Conservation (phyloP, 1,140 invertebrate genomes). For the Leptoteleia sp. region DNA sequence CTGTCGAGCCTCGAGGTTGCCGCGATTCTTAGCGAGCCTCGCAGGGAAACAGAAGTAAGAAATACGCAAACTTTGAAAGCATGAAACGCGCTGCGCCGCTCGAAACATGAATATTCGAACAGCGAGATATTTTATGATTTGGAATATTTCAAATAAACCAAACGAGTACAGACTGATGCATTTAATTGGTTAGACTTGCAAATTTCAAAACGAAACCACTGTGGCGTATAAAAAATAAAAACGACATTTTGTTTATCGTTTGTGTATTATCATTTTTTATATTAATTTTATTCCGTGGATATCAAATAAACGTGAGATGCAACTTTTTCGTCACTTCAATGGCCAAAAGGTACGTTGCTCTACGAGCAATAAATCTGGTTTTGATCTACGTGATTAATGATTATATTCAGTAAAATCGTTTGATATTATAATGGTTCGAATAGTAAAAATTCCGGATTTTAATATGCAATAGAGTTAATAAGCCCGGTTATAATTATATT, state of each 20-base stretch:
- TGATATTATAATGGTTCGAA: no score
- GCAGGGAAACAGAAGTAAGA: constrained; percentile 57
- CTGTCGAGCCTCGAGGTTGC: constrained; percentile 53
- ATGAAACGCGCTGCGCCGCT: constrained; percentile 23
- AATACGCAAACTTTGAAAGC: constrained; percentile 49
- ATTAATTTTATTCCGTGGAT: no score
- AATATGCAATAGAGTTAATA: no score
- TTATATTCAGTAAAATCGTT: no score
- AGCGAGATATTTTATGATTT: constrained; percentile 54
- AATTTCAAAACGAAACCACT: constrained; percentile 29
- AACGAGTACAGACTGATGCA: constrained; percentile 42
- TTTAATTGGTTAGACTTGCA: constrained; percentile 55
- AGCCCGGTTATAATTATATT: no score
- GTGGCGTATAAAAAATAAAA: constrained; percentile 15
- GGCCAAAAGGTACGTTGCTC: no score
- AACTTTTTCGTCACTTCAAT: no score
- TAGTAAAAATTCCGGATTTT: no score
- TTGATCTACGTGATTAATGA: no score
- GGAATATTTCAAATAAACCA: constrained; percentile 53
- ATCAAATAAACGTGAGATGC: no score
- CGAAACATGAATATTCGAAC: constrained; percentile 59
- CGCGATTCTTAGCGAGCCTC: constrained; percentile 48
- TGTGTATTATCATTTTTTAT: no score
- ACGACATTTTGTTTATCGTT: constrained; percentile 8
- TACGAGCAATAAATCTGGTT: no score